Conservation (phyloP, 1,140 invertebrate species). For the Drosophila nikananu region DNA sequence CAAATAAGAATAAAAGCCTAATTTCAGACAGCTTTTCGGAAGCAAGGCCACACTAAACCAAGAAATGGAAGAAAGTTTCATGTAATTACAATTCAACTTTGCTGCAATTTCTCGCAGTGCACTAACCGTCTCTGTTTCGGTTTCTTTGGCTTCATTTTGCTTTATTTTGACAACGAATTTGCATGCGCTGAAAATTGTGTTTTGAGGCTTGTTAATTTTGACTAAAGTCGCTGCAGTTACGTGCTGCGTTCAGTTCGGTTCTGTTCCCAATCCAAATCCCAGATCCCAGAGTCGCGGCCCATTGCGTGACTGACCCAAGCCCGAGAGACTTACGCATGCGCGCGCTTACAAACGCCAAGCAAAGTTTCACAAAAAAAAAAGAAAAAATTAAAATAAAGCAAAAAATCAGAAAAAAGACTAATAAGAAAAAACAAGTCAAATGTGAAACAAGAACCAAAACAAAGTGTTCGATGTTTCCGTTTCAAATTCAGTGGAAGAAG, state of each 20-base stretch:
- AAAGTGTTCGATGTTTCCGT: slow-evolving; percentile 84
- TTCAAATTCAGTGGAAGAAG: slow-evolving; percentile 84
- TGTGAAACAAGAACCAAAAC: slow-evolving; percentile 82
- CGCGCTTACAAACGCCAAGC: slow-evolving; percentile 79
- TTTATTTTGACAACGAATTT: slow-evolving; percentile 83
- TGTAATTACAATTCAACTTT: neutral
- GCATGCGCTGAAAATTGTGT: slow-evolving; percentile 83
- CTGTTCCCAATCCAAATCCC: slow-evolving; percentile 31
- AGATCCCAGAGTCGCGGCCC: slow-evolving; percentile 38
- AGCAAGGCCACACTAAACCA: neutral
- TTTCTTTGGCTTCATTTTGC: slow-evolving; percentile 37
- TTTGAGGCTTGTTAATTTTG: slow-evolving; percentile 83
- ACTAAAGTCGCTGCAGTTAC: slow-evolving; percentile 71
- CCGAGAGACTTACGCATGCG: slow-evolving; percentile 77
- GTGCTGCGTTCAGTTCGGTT: slow-evolving; percentile 50
- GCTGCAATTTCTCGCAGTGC: neutral
- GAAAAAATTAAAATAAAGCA: slow-evolving; percentile 18
- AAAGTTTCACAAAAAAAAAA: slow-evolving; percentile 45
- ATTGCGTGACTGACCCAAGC: slow-evolving; percentile 73
- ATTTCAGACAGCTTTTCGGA: neutral
- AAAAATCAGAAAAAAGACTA: slow-evolving; percentile 28
- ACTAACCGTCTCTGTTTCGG: slow-evolving; percentile 40
- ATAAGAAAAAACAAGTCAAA: slow-evolving; percentile 54
- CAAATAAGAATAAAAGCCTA: too few species aligned
- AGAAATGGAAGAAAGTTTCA: neutral